These are phyloP conservation scores for Sialia sialis DNA, from an alignment of 2,113 vertebrate genomes.

Conservation along the genomic window DNA sequence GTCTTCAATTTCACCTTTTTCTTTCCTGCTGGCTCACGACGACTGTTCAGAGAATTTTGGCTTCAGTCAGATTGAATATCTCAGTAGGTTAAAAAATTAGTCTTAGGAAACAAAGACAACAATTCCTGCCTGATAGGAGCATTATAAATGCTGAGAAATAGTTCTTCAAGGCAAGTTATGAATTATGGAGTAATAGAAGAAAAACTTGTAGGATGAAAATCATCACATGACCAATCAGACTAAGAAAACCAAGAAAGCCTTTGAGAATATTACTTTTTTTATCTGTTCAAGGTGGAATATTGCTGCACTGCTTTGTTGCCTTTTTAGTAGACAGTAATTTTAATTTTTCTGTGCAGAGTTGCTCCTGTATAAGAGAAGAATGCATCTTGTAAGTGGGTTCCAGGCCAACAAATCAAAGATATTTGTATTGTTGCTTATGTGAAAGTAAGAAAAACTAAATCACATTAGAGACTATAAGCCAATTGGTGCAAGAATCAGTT, in stretches of 20 bases:
- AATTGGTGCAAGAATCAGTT: neutral
- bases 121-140: neutral
- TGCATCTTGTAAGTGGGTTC: neutral
- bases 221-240: neutral
- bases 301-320: neutral
- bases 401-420: neutral
- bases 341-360: neutral
- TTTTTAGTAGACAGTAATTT: neutral
- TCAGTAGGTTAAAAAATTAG: constrained; percentile 34
- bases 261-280: neutral
- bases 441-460: neutral
- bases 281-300: neutral
- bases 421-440: neutral
- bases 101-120: constrained; percentile 8
- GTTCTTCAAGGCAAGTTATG: neutral
- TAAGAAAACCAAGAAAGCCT: neutral
- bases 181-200: neutral
- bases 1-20: neutral
- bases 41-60: constrained; percentile 16
- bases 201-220: neutral
- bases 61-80: constrained; percentile 30
- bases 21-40: neutral
- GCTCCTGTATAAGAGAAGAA: neutral
- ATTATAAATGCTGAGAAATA: constrained; percentile 12
- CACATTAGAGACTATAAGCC: neutral